Evolutionary conservation across 2,113 vertebrate genomes (phyloP), one percentile per base, ranked within the genome.

Genomic region (Actinemys pallida): DNA sequence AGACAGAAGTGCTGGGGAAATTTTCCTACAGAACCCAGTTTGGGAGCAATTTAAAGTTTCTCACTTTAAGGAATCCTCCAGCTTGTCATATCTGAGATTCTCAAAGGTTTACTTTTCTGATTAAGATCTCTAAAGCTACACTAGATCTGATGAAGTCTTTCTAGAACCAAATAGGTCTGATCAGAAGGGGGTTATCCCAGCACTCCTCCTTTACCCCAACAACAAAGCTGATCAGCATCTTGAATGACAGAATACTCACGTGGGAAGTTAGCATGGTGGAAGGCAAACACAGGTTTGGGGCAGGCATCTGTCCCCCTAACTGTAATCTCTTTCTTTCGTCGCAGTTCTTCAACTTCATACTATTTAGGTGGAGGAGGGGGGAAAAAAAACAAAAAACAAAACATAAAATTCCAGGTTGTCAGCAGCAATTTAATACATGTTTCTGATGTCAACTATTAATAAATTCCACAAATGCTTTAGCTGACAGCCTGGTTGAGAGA

Each of bases 271-370:
- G 99, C 99, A 83, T 99, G 99, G 95, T 99, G 99, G 96, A 99
- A 99, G 53, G 97, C 98, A 69, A 98, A 98, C 57, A 99, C 98
- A 0, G 99, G 98, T 72, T 99, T 99, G 57, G 99, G 99, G 94
- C 99, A 99, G 82, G 98, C 99, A 86, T 99, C 99, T 29, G 99
- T 96, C 24, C 99, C 99, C 96, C 99, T 98, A 89, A 99, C 95
- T 16, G 99, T 99, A 93, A 99, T 99, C 97, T 99, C 99, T 86
- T 99, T 99, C 98, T 99, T 99, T 83, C 98, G 98, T 86, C 99
- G 96, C 75, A 99, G 97, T 47, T 99, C 99, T 81, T 99, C 99
- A 47, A 99, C 92, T 25, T 99, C 99, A 96, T 98, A 99, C 99
- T 99, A 79, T 49, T 97, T 47, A 92, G 4, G 13, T 1, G 6